These are phyloP conservation scores for Trachelus tabidus DNA, from an alignment of 2,888 invertebrate genomes.

Conservation along the genomic window DNA sequence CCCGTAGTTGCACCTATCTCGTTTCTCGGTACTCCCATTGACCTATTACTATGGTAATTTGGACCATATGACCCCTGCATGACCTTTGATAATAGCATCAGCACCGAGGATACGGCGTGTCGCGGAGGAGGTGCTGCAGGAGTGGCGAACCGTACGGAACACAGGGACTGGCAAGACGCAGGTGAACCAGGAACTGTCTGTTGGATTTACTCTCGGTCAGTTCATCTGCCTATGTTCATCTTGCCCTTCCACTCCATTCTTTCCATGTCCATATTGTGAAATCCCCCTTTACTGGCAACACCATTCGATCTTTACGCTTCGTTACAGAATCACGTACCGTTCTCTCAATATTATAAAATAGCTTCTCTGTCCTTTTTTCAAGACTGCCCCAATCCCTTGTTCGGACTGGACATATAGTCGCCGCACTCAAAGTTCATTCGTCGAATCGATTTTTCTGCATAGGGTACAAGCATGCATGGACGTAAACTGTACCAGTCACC, in stretches of 20 bases:
- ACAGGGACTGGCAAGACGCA: constrained; percentile 36
- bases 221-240: constrained; percentile 18
- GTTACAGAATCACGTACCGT: background rate
- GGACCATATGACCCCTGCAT: constrained; percentile 51
- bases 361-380: background rate
- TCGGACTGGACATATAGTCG: background rate
- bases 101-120: constrained; percentile 57
- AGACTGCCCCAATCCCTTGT: background rate
- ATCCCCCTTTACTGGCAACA: background rate
- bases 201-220: constrained; percentile 1
- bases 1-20: background rate
- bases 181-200: constrained; percentile 58
- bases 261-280: background rate
- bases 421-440: background rate
- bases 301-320: constrained; percentile 5
- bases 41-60: constrained; percentile 54
- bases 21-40: constrained; percentile 14
- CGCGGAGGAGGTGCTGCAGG: constrained; percentile 57
- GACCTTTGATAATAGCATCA: constrained; percentile 61
- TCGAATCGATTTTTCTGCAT: background rate
- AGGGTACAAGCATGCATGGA: background rate
- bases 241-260: constrained; percentile 31
- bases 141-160: constrained; percentile 42
- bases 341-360: background rate
- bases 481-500: background rate